Evolutionary conservation across 2,113 vertebrate genomes (phyloP).

Genomic region (Heteronetta atricapilla): DNA sequence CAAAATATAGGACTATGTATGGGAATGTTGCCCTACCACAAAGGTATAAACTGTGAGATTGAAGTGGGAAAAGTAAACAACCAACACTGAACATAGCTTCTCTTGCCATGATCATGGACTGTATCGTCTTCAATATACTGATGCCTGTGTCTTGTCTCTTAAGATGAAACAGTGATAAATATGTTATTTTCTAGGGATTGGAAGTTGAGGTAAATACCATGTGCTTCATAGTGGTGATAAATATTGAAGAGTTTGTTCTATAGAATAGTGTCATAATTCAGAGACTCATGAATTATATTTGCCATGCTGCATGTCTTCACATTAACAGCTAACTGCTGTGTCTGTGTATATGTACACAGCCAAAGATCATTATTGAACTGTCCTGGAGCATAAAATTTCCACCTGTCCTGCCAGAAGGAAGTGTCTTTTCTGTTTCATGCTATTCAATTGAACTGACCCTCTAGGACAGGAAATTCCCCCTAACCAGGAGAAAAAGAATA

Average conservation of each 20-base stretch:
- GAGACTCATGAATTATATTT: background rate
- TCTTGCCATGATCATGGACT: rapidly evolving
- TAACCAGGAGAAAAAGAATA: background rate
- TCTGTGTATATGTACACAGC: background rate
- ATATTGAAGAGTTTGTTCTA: background rate
- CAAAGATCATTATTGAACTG: conserved; percentile 38
- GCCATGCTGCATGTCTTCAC: background rate
- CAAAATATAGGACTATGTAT: rapidly evolving
- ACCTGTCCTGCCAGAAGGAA: conserved; percentile 39
- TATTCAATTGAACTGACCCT: background rate
- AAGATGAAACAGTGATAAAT: background rate
- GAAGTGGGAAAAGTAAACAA: background rate
- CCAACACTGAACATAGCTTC: background rate
- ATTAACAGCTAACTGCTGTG: conserved; percentile 13
- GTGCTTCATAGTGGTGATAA: background rate
- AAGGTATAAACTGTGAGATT: background rate
- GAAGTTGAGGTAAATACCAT: background rate
- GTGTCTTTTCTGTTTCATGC: conserved; percentile 3
- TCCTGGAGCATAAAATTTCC: conserved; percentile 47
- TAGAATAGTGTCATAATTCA: background rate
- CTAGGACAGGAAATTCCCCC: background rate
- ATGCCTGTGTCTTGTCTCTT: background rate
- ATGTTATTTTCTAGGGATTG: rapidly evolving
- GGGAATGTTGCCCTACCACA: background rate
- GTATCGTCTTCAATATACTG: background rate